Evolutionary conservation across 2,113 vertebrate genomes (phyloP), one percentile per base, ranked within the genome.

Genomic region (Grammomys surdaster): DNA sequence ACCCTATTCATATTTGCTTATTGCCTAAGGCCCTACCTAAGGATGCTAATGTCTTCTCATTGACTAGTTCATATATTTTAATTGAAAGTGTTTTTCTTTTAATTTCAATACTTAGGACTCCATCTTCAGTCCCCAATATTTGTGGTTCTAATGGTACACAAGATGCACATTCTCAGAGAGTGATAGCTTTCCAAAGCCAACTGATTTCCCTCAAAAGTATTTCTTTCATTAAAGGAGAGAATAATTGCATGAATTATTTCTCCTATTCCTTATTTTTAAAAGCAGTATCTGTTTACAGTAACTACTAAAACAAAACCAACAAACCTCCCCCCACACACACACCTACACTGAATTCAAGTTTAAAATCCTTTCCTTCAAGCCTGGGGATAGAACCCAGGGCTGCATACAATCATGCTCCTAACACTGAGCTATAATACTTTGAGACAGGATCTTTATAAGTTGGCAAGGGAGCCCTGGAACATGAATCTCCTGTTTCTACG

Each of bases 181-280:
- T 8, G 4, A 60, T 11, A 26, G 33, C 63, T 69, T 92, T 69
- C 86, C 40, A 69, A 96, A 77, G 8, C n/a, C 58, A 91, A 58
- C 19, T 81, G 81, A 69, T 54, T 88, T 72, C 28, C 28, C 65
- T 67, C 65, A 67, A 67, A 67, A 33, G 65, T 6, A 69, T 69
- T 75, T 88, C 56, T 70, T 88, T 89, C 9, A 87, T 91, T 67
- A 85, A 93, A 58, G 65, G 76, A 51, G 43, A 73, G 82, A 93
- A 88, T 5, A 70, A 56, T 46, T 72, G 1, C 24, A 86, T 82
- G 48, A 76, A 87, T 36, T 89, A 93, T 67, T 88, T 96, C 65
- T 91, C 78, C 40, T 81, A 65, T 84, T 82, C 40, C 19, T 92
- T 75, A 92, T 65, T 90, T 94, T 94, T 24, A 73, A 96, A 95